Evolutionary conservation across 2,888 invertebrate genomes (phyloP).

Genomic region (Antheraea yamamai): DNA sequence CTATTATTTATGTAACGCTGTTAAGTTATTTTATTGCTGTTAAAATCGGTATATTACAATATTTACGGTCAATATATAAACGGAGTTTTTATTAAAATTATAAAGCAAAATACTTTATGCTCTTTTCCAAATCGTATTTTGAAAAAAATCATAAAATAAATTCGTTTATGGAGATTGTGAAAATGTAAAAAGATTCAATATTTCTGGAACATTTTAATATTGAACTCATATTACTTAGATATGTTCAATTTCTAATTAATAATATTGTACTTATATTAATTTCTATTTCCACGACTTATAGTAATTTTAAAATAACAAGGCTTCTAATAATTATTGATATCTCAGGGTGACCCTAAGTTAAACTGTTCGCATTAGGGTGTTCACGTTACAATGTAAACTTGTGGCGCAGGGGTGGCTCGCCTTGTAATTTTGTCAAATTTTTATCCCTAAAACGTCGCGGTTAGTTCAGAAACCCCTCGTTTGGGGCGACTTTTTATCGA

Average conservation of each 20-base stretch:
- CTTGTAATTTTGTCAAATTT: conserved; percentile 81
- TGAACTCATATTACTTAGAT: background rate
- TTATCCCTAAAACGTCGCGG: conserved; percentile 68
- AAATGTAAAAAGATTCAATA: background rate
- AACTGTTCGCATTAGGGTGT: conserved; percentile 78
- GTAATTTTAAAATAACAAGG: background rate
- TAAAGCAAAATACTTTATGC: background rate
- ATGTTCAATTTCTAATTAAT: background rate
- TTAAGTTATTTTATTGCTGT: background rate
- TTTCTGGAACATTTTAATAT: too few species aligned
- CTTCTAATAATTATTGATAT: background rate
- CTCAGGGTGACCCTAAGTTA: conserved; percentile 61
- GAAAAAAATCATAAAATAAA: background rate
- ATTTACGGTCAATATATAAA: background rate
- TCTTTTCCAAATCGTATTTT: background rate
- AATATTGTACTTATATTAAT: background rate
- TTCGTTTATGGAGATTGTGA: background rate
- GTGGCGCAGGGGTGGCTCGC: conserved; percentile 64
- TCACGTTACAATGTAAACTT: conserved; percentile 79
- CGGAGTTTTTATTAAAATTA: background rate
- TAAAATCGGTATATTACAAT: background rate
- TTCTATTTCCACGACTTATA: background rate
- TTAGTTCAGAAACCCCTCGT: conserved; percentile 54
- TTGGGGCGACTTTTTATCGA: conserved; percentile 56
- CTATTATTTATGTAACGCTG: too few species aligned